These are phyloP conservation scores for human DNA, from an alignment of 2,113 vertebrate genomes.

Conservation along the genomic window GRCh38 chr4:92246001-92246500, in stretches of 20 bases:
- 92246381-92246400: background rate
- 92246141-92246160: constrained; percentile 16
- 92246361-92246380: background rate
- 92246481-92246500: background rate
- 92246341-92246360: background rate
- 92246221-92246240: background rate
- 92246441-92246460: background rate
- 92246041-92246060: background rate
- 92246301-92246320: background rate
- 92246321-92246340: background rate
- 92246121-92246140: background rate
- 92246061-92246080: background rate
- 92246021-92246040: background rate
- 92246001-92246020: background rate
- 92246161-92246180: background rate
- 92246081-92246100: background rate
- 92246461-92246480: background rate
- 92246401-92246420: background rate
- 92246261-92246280: background rate
- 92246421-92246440: background rate
- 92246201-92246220: background rate
- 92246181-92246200: background rate
- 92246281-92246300: background rate
- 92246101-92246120: background rate
- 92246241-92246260: background rate